A percentile compares a stretch with the other conserved stretches of the same genome.
phyloP scores from a whole-genome alignment of 2,888 invertebrate genomes.

The Dasysyrphus albostriatus region DNA sequence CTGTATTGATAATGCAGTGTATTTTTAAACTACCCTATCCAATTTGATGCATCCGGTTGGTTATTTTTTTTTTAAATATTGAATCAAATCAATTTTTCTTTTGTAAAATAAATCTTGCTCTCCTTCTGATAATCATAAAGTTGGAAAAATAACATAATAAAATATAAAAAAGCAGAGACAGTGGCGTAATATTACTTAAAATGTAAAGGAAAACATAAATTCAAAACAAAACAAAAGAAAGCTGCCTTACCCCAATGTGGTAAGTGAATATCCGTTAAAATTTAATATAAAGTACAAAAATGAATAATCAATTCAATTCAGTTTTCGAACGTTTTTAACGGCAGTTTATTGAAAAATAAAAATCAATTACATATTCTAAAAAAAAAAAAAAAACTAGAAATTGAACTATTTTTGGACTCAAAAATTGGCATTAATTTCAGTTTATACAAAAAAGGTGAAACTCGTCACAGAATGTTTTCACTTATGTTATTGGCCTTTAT shows the following conservation, averaged over 20 bases:
- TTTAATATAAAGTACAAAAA: neutral
- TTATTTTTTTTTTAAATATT: neutral
- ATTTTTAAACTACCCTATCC: neutral
- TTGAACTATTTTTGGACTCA: neutral
- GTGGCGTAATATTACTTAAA: no score
- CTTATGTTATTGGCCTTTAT: neutral
- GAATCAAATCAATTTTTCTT: no score
- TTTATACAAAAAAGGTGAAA: neutral
- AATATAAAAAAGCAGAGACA: no score
- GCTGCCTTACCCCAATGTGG: no score
- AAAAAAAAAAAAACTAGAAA: neutral
- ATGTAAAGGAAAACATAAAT: no score
- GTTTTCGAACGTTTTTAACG: neutral
- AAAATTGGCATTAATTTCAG: neutral
- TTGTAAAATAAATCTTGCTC: no score
- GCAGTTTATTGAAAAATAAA: conserved; percentile 1
- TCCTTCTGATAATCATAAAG: no score
- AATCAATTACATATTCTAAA: no score
- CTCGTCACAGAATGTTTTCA: neutral
- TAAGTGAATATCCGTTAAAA: neutral
- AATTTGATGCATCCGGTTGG: neutral
- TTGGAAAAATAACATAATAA: no score
- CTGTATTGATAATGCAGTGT: neutral
- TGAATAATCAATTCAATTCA: neutral
- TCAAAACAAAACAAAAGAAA: no score